These are phyloP conservation scores for Baccha elongata DNA, from an alignment of 2,888 invertebrate species.

Conservation along the genomic window DNA sequence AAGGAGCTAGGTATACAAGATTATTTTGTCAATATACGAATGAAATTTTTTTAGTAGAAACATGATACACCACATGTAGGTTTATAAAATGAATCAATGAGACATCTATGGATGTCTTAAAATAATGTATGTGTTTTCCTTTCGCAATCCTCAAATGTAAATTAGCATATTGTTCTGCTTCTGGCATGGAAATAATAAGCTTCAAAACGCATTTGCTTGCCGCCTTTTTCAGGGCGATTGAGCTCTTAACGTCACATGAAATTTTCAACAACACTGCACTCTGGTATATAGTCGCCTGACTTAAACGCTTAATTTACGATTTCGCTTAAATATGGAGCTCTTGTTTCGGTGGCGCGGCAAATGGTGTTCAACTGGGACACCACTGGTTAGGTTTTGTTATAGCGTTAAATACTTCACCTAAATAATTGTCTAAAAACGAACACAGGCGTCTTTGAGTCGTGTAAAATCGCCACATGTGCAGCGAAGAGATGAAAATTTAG, in stretches of 20 bases:
- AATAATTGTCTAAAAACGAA: conserved; percentile 49
- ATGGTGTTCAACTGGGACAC: conserved; percentile 20
- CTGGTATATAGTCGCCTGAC: conserved; percentile 51
- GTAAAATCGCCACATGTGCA: conserved; percentile 27
- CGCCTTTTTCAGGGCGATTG: conserved; percentile 51
- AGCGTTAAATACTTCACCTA: conserved; percentile 55
- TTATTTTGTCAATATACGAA: conserved; percentile 12
- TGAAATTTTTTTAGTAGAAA: not conserved
- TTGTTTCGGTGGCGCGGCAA: conserved; percentile 20
- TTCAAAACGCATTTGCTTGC: conserved; percentile 35
- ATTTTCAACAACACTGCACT: conserved; percentile 18
- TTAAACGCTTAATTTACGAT: conserved; percentile 65
- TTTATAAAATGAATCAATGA: not conserved
- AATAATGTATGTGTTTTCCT: not conserved
- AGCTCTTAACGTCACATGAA: conserved; percentile 45
- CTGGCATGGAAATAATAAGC: not conserved
- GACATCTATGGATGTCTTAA: not conserved
- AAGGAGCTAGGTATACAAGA: not conserved
- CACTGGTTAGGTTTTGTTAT: not conserved
- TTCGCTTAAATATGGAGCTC: conserved; percentile 48
- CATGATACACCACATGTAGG: not conserved
- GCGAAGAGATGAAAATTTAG: conserved; percentile 45
- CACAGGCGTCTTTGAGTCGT: conserved; percentile 5
- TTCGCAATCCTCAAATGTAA: conserved; percentile 11
- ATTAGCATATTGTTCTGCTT: conserved; percentile 33